Conservation (phyloP, 2,797 vertebrate genomes). For the Sebastes trivittatus region DNA sequence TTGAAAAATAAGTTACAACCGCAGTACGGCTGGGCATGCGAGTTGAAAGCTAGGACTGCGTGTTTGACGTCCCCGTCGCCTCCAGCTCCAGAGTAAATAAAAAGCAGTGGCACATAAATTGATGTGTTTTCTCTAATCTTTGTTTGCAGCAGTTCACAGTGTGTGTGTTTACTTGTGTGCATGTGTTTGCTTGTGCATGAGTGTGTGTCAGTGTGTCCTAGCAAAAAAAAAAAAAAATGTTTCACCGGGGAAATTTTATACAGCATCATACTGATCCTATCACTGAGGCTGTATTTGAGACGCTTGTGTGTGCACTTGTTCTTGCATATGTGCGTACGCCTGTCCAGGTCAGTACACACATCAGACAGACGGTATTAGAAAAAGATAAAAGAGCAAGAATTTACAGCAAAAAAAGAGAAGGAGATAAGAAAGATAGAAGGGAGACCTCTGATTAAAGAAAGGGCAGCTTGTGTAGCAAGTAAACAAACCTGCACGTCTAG, state of each 20-base stretch:
- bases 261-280: constrained; percentile 45
- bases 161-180: constrained; percentile 7
- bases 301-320: neutral
- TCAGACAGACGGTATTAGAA: neutral
- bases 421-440: neutral
- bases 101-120: constrained; percentile 66
- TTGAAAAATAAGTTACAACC: constrained; percentile 1
- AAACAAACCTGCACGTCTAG: neutral
- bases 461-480: neutral
- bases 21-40: neutral
- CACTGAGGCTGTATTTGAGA: neutral
- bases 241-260: constrained; percentile 39
- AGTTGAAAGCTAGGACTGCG: neutral
- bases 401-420: neutral
- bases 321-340: neutral
- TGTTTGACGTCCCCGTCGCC: constrained; percentile 43
- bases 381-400: constrained; percentile 10
- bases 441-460: constrained; percentile 7
- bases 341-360: neutral
- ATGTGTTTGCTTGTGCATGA: constrained; percentile 16
- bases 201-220: constrained; percentile 9
- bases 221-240: neutral
- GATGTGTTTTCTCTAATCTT: constrained; percentile 75
- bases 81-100: constrained; percentile 56
- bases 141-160: constrained; percentile 66